Base-by-base conservation (phyloP, 2,113 vertebrate species). In the Nansenia antarctica region DNA sequence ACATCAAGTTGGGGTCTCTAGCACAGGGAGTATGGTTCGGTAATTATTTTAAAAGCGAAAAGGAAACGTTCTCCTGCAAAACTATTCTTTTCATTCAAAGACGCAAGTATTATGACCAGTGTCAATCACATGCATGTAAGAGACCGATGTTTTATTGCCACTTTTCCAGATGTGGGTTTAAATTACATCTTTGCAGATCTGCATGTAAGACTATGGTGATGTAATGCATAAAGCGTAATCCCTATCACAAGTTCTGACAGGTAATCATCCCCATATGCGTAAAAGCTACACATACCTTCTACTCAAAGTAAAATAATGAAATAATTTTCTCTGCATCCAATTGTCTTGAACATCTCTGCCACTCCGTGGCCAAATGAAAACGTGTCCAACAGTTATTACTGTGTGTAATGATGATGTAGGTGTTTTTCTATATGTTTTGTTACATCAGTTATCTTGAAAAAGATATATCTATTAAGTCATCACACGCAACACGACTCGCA, bases 321-420 rank as follows among this genome's bases (percentile, higher is more conserved):
- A 24, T 53, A 60, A 70, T 27, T 64, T 55, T 14, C 75, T 58
- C 29, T 58, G 69, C 80, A 82, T 80, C 73, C 62, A 61, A 86
- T 85, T 86, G 85, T 87, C 80, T 87, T 84, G 89, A 91, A 90
- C 89, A 86, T 89, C 89, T 93, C 90, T 90, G 90, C 90, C 91
- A 86, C 90, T 91, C 86, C 76, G 90, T 91, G 90, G 92, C 87
- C 90, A 86, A 89, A 78, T 42, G 79, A 76, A 78, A 70, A 69
- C 70, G 24, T 79, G 70, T 79, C 39, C 49, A 61, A 27, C 62
- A 58, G 67, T 72, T 65, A 45, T 52, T 24, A 69, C 37, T 47
- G 52, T n/a, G n/a, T n/a, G n/a, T n/a, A 66, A 66, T 34, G 6
- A 61, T 34, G 18, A 22, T 32, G 31, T 2, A 65, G 9, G 14